A percentile compares a stretch with the other conserved stretches of the same genome.
Evolutionary conservation across 2,797 vertebrate genomes (phyloP).

Genomic region (Carcharodon carcharias): DNA sequence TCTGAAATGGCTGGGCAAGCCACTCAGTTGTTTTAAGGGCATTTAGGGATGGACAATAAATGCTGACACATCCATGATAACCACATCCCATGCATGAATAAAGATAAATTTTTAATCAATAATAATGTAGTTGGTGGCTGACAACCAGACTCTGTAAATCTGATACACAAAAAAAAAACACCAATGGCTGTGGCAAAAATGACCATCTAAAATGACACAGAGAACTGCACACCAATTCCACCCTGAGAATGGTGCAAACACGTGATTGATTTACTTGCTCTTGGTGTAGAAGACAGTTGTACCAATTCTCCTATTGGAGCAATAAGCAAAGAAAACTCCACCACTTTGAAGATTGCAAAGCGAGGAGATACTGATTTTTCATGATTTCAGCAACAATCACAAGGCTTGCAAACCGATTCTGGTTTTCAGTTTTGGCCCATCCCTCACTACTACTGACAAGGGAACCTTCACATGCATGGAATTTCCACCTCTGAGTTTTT

Average conservation of each 20-base stretch:
- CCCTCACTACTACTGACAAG: too few species aligned
- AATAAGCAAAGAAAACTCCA: neutral
- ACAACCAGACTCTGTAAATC: too few species aligned
- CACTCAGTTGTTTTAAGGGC: too few species aligned
- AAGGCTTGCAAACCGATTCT: neutral
- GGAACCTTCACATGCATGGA: too few species aligned
- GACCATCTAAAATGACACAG: neutral
- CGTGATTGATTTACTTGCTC: neutral
- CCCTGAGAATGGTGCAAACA: neutral
- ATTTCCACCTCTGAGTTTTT: neutral
- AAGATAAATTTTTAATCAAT: too few species aligned
- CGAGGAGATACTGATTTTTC: neutral
- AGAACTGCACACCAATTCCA: neutral
- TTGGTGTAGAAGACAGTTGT: neutral
- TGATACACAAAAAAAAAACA: too few species aligned
- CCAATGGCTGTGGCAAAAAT: neutral
- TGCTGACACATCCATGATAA: too few species aligned
- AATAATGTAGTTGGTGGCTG: too few species aligned
- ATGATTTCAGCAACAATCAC: too few species aligned
- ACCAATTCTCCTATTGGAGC: neutral
- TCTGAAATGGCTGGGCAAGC: too few species aligned
- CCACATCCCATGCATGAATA: too few species aligned
- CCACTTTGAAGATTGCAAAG: neutral
- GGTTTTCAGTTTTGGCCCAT: neutral
- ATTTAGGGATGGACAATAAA: neutral